Conservation (phyloP, 1,140 invertebrate species). For the Drosophila triauraria region DNA sequence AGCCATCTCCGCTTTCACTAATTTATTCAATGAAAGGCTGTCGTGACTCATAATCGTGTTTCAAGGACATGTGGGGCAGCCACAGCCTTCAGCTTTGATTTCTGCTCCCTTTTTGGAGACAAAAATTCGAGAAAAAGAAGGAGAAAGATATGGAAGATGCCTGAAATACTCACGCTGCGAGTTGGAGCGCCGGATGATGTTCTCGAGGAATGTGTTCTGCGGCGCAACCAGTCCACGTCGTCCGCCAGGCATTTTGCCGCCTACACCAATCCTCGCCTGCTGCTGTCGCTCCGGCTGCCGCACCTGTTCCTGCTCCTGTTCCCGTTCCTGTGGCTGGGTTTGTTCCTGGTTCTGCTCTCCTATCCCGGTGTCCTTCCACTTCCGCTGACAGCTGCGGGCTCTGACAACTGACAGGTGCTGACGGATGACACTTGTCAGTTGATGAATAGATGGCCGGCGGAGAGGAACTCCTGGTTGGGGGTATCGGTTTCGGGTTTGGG, state of each 20-base stretch:
- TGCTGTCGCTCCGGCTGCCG: constrained; percentile 17
- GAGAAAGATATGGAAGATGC: not conserved
- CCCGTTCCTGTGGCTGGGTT: not conserved
- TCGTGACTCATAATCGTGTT: not conserved
- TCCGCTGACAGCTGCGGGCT: constrained; percentile 24
- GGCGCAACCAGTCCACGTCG: constrained; percentile 99
- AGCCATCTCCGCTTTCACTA: not conserved
- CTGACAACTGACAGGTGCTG: constrained; percentile 41
- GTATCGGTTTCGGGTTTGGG: not conserved
- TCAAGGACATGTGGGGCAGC: not conserved
- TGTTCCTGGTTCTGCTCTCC: not conserved
- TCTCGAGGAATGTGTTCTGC: constrained; percentile 99
- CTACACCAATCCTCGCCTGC: constrained; percentile 54
- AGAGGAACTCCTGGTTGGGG: constrained; percentile 1
- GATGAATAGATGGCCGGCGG: constrained; percentile 43
- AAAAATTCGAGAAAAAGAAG: not conserved
- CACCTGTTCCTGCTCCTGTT: constrained; percentile 3
- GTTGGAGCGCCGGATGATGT: constrained; percentile 98
- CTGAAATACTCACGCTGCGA: constrained; percentile 95
- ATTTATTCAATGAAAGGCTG: not conserved
- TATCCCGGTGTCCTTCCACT: constrained; percentile 11
- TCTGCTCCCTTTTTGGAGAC: too few species aligned
- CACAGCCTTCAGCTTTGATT: not conserved
- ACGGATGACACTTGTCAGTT: constrained; percentile 47
- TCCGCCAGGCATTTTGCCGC: constrained; percentile 94